Evolutionary conservation across 2,113 vertebrate genomes (phyloP).

Genomic region (Xiphorhynchus elegans): DNA sequence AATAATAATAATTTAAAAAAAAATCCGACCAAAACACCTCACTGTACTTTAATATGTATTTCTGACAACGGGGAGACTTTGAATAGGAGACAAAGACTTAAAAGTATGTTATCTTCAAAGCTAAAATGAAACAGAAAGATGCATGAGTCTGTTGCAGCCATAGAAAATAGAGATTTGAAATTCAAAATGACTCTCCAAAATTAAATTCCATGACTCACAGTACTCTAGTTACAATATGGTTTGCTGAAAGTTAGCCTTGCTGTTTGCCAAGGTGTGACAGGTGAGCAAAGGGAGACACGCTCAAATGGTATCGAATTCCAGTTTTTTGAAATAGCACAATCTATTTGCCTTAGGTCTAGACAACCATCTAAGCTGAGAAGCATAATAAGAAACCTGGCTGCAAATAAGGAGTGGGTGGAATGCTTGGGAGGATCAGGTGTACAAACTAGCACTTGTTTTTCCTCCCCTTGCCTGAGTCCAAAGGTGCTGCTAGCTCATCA

Average conservation of each 20-base stretch:
- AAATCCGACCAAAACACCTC: rapidly evolving
- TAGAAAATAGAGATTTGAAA: background rate
- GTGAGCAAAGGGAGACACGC: background rate
- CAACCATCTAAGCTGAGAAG: background rate
- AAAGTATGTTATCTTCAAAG: background rate
- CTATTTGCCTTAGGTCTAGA: background rate
- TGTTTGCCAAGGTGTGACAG: background rate
- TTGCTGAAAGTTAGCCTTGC: background rate
- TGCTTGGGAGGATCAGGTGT: background rate
- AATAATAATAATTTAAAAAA: background rate
- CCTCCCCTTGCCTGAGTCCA: background rate
- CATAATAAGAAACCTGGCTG: background rate
- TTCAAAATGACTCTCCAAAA: background rate
- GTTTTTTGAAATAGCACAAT: background rate
- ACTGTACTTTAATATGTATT: background rate
- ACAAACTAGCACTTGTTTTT: background rate
- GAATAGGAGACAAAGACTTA: background rate
- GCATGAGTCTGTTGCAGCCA: background rate
- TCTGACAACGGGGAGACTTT: background rate
- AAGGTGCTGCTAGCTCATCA: background rate
- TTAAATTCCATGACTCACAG: background rate
- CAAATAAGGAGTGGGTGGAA: background rate
- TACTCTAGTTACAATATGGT: background rate
- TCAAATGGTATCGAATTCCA: background rate
- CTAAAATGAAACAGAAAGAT: background rate